These are phyloP conservation scores for Formica selysi DNA, from an alignment of 1,140 invertebrate species.

Conservation along the genomic window DNA sequence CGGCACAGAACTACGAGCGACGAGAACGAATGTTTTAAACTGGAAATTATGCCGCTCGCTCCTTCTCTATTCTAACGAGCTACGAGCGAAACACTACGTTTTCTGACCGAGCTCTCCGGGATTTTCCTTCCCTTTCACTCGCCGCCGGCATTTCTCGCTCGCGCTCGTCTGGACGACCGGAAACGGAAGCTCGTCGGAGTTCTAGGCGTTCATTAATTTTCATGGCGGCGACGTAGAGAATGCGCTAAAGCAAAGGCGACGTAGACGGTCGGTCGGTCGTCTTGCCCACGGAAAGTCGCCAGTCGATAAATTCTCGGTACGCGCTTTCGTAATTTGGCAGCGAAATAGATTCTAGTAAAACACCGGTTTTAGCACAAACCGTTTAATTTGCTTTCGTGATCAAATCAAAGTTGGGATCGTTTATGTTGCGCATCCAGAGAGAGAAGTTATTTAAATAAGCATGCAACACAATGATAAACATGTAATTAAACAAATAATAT, in stretches of 20 bases:
- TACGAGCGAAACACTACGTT: conserved; percentile 52
- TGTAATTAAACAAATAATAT: neutral
- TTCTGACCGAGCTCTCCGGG: conserved; percentile 17
- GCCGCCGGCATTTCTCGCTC: conserved; percentile 12
- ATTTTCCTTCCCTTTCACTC: conserved; percentile 17
- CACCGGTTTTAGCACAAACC: neutral
- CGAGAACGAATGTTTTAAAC: conserved; percentile 58
- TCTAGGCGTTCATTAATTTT: conserved; percentile 61
- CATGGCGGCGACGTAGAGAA: conserved; percentile 55
- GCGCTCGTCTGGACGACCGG: conserved; percentile 27
- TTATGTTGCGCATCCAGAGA: neutral
- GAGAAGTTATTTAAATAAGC: neutral
- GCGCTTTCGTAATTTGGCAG: conserved; percentile 37
- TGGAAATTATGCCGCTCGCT: conserved; percentile 55
- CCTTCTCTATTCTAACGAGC: conserved; percentile 40
- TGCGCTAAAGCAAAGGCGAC: conserved; percentile 58
- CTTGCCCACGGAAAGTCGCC: conserved; percentile 38
- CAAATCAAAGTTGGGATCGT: conserved; percentile 10
- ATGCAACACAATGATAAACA: neutral
- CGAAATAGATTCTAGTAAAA: neutral
- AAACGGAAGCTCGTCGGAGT: conserved; percentile 57
- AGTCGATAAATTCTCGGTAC: conserved; percentile 52
- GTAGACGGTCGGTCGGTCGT: conserved; percentile 5
- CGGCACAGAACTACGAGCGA: conserved; percentile 17
- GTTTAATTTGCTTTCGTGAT: neutral